Conservation (phyloP, 2,113 vertebrate genomes). For the Physeter macrocephalus region DNA sequence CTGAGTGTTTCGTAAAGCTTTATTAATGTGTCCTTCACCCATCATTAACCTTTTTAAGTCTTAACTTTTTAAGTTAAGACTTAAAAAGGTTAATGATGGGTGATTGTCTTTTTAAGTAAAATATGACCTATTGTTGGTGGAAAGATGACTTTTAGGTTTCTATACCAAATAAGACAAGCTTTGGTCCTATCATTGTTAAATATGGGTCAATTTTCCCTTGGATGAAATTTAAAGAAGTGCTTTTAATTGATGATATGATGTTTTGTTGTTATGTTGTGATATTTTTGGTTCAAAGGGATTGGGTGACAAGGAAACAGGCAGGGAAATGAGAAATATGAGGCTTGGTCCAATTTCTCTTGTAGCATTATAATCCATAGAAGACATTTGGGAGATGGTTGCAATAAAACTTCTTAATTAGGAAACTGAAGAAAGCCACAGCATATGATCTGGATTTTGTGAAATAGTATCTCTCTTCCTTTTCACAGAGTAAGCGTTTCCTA, state of each 20-base stretch:
- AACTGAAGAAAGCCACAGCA: not conserved
- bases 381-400: not conserved
- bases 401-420: not conserved
- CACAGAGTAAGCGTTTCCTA: not conserved
- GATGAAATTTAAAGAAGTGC: not conserved
- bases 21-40: not conserved
- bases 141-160: not conserved
- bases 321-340: accelerated
- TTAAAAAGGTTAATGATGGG: not conserved
- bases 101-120: not conserved
- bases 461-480: not conserved
- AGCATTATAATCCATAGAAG: not conserved
- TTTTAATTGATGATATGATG: not conserved
- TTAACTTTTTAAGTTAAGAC: no score
- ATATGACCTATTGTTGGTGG: not conserved
- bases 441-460: not conserved
- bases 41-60: no score
- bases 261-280: not conserved
- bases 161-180: not conserved
- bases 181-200: not conserved
- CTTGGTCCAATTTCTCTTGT: not conserved
- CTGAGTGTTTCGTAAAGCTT: not conserved
- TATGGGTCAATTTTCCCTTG: not conserved
- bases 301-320: not conserved
- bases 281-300: not conserved